phyloP scores from a whole-genome alignment of 1,140 invertebrate genomes.

The Zaprionus taronus region DNA sequence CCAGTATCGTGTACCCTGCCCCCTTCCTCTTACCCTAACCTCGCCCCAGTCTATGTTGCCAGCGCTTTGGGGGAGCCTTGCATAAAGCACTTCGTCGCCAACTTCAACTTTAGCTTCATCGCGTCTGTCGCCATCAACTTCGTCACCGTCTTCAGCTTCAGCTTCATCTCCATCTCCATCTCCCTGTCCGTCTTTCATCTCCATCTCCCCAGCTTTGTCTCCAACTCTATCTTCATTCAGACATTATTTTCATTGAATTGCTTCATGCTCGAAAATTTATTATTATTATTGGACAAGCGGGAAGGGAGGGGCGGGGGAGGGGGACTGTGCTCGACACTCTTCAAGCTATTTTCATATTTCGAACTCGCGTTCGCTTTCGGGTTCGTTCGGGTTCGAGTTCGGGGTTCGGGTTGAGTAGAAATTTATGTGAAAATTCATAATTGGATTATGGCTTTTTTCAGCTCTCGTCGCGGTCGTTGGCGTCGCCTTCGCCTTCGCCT shows the following conservation, averaged over 20 bases:
- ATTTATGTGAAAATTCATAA: constrained; percentile 82
- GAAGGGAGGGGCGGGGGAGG: not conserved
- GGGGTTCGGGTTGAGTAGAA: constrained; percentile 55
- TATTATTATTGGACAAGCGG: constrained; percentile 69
- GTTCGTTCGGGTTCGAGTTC: constrained; percentile 28
- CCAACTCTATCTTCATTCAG: constrained; percentile 50
- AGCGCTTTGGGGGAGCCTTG: constrained; percentile 40
- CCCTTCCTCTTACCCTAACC: not conserved
- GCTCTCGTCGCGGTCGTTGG: constrained; percentile 68
- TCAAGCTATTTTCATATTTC: constrained; percentile 50
- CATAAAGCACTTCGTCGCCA: constrained; percentile 34
- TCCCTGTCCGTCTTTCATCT: not conserved
- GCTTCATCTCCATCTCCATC: constrained; percentile 1
- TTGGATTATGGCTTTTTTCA: constrained; percentile 77
- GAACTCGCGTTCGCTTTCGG: constrained; percentile 6
- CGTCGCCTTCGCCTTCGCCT: constrained; percentile 38
- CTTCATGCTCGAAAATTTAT: constrained; percentile 75
- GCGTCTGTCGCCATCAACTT: constrained; percentile 21
- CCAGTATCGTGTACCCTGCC: not conserved
- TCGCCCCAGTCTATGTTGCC: not conserved
- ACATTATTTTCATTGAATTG: constrained; percentile 68
- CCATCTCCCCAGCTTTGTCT: not conserved
- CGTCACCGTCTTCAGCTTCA: constrained; percentile 21
- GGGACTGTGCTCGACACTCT: constrained; percentile 5
- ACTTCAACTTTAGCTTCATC: constrained; percentile 39